phyloP scores from a whole-genome alignment of 2,113 vertebrate genomes.

The Pelecanoides urinatrix region DNA sequence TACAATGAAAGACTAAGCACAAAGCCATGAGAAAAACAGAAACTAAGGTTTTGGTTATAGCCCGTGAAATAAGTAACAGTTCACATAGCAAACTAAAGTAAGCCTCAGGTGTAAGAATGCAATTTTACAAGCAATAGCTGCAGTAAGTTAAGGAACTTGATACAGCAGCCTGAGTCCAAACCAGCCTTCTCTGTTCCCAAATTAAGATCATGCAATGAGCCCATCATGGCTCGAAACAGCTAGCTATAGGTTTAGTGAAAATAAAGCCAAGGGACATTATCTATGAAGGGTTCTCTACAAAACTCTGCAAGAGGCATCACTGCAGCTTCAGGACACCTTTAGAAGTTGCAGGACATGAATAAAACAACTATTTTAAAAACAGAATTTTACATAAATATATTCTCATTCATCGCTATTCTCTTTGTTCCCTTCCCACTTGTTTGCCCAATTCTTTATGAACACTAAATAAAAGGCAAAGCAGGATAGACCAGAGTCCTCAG shows the following conservation, averaged over 20 bases:
- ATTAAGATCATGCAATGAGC: rapidly evolving
- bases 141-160: neutral
- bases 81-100: rapidly evolving
- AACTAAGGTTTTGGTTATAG: neutral
- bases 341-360: neutral
- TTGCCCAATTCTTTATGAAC: rapidly evolving
- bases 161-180: neutral
- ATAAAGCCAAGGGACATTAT: neutral
- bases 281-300: rapidly evolving
- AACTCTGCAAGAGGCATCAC: neutral
- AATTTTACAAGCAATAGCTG: neutral
- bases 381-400: neutral
- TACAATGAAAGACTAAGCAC: neutral
- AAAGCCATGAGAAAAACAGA: neutral
- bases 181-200: neutral
- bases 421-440: neutral
- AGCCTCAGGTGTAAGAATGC: neutral
- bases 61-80: neutral
- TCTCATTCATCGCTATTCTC: neutral
- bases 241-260: neutral
- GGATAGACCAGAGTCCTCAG: rapidly evolving
- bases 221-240: rapidly evolving
- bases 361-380: neutral
- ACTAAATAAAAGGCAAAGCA: neutral
- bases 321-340: neutral